A percentile compares a stretch with the other conserved stretches of the same genome.
Evolutionary conservation across 2,113 vertebrate species (phyloP).

Genomic region (Todiramphus chloris): DNA sequence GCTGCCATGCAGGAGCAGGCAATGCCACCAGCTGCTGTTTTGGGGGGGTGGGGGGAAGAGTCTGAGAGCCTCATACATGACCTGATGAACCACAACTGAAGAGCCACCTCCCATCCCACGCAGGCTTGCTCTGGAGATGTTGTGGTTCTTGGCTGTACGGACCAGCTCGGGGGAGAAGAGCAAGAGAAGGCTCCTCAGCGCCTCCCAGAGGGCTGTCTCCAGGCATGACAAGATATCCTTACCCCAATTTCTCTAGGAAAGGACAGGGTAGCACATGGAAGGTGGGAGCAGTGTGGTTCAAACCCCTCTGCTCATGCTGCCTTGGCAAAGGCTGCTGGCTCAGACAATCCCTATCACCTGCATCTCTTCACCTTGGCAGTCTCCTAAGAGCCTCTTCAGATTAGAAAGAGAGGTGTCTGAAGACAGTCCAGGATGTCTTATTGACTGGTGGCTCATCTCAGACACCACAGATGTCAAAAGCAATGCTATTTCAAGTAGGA

Average conservation of each 20-base stretch:
- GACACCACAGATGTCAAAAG: not conserved
- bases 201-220: not conserved
- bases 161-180: not conserved
- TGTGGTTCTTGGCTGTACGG: not conserved
- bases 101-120: not conserved
- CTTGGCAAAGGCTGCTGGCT: not conserved
- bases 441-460: not conserved
- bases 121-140: not conserved
- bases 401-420: not conserved
- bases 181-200: not conserved
- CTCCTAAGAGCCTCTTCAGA: not conserved
- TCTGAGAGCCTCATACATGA: not conserved
- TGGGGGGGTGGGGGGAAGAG: too few relatives aligned
- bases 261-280: not conserved
- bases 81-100: not conserved
- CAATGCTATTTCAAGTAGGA: not conserved
- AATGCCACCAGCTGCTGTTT: not conserved
- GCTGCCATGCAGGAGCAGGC: not conserved
- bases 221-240: not conserved
- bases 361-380: not conserved
- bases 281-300: not conserved
- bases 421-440: not conserved
- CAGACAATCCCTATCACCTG: not conserved
- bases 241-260: not conserved
- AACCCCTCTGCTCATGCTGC: not conserved